Percentiles rank a stretch among this genome's conserved stretches.
phyloP scores from a whole-genome alignment of 2,113 vertebrate genomes.

The Atractosteus spatula region DNA sequence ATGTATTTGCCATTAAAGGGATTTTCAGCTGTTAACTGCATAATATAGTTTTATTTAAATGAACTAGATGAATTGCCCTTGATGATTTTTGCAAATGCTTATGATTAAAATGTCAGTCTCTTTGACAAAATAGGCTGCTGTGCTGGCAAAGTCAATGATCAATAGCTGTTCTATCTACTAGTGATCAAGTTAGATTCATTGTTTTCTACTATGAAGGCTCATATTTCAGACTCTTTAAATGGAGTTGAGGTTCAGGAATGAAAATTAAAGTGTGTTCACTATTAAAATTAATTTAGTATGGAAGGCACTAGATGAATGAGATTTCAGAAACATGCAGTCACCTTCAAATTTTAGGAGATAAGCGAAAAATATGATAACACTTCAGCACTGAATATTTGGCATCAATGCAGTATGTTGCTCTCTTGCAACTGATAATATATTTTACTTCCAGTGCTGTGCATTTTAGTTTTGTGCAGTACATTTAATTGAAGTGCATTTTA shows the following conservation, averaged over 20 bases:
- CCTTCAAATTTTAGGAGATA: slow-evolving; percentile 22
- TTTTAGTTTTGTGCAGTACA: no score
- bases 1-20: background rate
- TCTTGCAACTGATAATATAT: background rate
- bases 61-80: slow-evolving; percentile 1
- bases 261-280: slow-evolving; percentile 30
- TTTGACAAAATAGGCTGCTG: slow-evolving; percentile 8
- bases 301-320: slow-evolving; percentile 25
- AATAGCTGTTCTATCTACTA: slow-evolving; percentile 22
- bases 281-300: slow-evolving; percentile 36
- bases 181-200: slow-evolving; percentile 30
- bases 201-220: slow-evolving; percentile 21
- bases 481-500: background rate
- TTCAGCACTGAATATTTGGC: no score
- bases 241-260: slow-evolving; percentile 12
- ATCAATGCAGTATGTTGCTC: background rate
- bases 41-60: slow-evolving; percentile 16
- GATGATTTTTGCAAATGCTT: background rate
- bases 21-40: slow-evolving; percentile 16
- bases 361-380: background rate
- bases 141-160: slow-evolving; percentile 22
- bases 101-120: slow-evolving; percentile 23
- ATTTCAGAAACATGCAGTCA: slow-evolving; percentile 15
- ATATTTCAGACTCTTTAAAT: slow-evolving; percentile 35
- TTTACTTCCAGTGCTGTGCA: no score